Evolutionary conservation across 2,797 vertebrate genomes (phyloP).

Genomic region (Poecilia picta): DNA sequence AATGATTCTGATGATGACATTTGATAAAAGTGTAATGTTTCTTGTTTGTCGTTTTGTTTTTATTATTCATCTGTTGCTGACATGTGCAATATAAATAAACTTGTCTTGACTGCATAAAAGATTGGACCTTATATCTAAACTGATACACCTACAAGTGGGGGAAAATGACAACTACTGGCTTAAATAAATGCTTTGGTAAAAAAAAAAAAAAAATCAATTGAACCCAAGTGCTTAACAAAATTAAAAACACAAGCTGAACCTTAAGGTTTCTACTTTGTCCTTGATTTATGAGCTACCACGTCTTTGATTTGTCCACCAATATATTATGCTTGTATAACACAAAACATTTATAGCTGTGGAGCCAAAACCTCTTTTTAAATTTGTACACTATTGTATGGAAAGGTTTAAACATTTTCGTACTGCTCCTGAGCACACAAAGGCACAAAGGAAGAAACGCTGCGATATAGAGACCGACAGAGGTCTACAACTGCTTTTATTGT

Average conservation of each 20-base stretch:
- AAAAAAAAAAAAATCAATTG: background rate
- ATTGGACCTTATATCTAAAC: background rate
- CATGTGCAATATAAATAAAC: background rate
- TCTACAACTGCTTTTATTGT: conserved; percentile 13
- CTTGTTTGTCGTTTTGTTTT: background rate
- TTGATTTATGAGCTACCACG: background rate
- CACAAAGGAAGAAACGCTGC: conserved; percentile 5
- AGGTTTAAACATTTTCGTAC: conserved; percentile 13
- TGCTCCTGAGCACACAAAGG: conserved; percentile 2
- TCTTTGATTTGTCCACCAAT: background rate
- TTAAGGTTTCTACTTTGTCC: conserved; percentile 4
- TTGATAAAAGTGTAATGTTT: background rate
- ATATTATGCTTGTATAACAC: background rate
- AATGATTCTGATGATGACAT: background rate
- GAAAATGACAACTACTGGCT: background rate
- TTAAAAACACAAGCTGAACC: background rate
- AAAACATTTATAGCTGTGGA: background rate
- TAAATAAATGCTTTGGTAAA: background rate
- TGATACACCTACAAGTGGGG: background rate
- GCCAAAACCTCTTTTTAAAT: conserved; percentile 10
- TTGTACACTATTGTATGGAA: background rate
- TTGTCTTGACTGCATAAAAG: background rate
- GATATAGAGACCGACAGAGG: conserved; percentile 10
- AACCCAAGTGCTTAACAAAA: background rate
- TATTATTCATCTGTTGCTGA: background rate